Evolutionary conservation across 2,888 invertebrate species (phyloP).

Genomic region (Himalopsyche japonica): DNA sequence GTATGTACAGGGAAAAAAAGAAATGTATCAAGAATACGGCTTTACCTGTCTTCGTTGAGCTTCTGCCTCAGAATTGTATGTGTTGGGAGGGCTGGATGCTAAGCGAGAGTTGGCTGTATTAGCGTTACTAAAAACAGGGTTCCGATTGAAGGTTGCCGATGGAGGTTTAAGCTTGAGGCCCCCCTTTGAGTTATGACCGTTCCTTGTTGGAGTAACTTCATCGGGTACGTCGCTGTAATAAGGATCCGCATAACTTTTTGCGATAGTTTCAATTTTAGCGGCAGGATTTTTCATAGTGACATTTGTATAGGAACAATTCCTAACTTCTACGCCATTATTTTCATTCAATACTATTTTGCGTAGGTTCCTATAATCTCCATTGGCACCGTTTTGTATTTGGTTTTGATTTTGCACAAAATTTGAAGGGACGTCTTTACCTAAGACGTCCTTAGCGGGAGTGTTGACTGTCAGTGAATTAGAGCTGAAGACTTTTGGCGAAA

Average conservation of each 20-base stretch:
- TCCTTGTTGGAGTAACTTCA: not conserved
- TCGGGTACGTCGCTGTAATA: not conserved
- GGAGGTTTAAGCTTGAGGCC: conserved; percentile 22
- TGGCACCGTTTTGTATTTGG: conserved; percentile 47
- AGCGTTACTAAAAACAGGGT: conserved; percentile 39
- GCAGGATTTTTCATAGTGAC: conserved; percentile 53
- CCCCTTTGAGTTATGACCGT: not conserved
- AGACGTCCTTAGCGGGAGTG: conserved; percentile 79
- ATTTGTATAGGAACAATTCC: conserved; percentile 53
- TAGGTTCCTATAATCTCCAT: not conserved
- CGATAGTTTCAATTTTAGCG: conserved; percentile 55
- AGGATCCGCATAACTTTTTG: conserved; percentile 45
- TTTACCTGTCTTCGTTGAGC: conserved; percentile 21
- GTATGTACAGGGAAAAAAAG: not conserved
- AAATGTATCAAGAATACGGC: not conserved
- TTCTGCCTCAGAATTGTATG: conserved; percentile 2
- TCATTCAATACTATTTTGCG: conserved; percentile 45
- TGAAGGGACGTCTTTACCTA: conserved; percentile 65
- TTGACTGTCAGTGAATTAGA: conserved; percentile 77
- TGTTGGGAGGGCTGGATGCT: not conserved
- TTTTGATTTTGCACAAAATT: conserved; percentile 65
- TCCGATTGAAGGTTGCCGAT: conserved; percentile 50
- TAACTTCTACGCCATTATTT: conserved; percentile 51
- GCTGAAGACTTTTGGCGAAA: conserved; percentile 80
- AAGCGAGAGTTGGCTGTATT: not conserved